Evolutionary conservation across 1,140 invertebrate genomes (phyloP).

Genomic region (Helicoverpa zea): DNA sequence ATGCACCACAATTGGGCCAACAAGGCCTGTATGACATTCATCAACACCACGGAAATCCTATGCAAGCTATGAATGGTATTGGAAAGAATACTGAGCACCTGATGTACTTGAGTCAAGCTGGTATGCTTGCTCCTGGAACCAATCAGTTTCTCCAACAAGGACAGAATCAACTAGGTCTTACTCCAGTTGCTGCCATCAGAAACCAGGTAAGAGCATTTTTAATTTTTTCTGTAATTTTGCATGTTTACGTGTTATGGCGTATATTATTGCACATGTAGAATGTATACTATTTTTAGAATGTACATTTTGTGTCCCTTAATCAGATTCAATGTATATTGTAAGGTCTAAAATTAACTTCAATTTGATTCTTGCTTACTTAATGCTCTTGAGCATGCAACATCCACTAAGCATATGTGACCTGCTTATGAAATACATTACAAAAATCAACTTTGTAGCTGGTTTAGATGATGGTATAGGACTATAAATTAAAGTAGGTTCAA

Average conservation of each 20-base stretch:
- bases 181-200: constrained; percentile 86
- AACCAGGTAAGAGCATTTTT: constrained; percentile 83
- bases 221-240: background rate
- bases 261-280: background rate
- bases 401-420: too few relatives aligned
- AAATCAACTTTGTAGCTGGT: too few relatives aligned
- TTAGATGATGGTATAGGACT: too few relatives aligned
- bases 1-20: constrained; percentile 80
- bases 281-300: too few relatives aligned
- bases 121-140: constrained; percentile 88
- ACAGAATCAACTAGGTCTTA: constrained; percentile 87
- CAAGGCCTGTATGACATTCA: constrained; percentile 87
- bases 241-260: background rate
- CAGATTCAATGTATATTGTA: too few relatives aligned
- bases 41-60: constrained; percentile 84
- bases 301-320: too few relatives aligned
- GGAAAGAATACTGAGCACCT: constrained; percentile 89
- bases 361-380: too few relatives aligned
- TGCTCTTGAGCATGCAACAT: too few relatives aligned
- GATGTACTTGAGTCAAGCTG: constrained; percentile 90
- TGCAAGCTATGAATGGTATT: constrained; percentile 87
- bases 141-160: constrained; percentile 89
- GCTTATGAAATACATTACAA: too few relatives aligned
- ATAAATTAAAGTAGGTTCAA: too few relatives aligned
- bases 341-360: too few relatives aligned